phyloP scores from a whole-genome alignment of 2,797 vertebrate species.

The Chelon auratus region DNA sequence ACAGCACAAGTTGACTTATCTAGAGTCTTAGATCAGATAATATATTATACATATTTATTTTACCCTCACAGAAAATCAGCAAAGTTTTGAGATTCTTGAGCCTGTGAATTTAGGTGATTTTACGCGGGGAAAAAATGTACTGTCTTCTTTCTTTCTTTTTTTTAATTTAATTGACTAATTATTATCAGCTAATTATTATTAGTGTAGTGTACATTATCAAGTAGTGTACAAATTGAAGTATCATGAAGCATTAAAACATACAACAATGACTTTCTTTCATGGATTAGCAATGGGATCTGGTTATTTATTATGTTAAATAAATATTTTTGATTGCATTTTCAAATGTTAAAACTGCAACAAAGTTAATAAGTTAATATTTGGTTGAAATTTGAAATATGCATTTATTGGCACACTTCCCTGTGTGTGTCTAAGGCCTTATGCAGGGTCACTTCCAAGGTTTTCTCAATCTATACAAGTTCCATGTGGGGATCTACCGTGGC shows the following conservation, averaged over 20 bases:
- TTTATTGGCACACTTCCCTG: conserved; percentile 32
- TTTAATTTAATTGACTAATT: background rate
- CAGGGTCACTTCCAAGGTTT: conserved; percentile 72
- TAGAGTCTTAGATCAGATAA: background rate
- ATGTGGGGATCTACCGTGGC: conserved; percentile 66
- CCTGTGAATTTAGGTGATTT: background rate
- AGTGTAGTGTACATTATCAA: background rate
- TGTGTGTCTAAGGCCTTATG: conserved; percentile 59
- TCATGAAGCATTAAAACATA: background rate
- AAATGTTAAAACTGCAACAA: background rate
- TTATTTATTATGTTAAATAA: background rate
- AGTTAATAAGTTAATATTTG: conserved; percentile 12
- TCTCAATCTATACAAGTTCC: conserved; percentile 62
- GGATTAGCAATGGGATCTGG: background rate
- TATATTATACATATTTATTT: background rate
- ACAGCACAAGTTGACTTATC: background rate
- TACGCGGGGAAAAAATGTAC: background rate
- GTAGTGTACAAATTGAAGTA: background rate
- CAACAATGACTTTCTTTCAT: background rate
- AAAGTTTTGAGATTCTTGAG: background rate
- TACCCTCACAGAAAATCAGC: background rate
- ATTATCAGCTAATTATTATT: background rate
- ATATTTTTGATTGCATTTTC: background rate
- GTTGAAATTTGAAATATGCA: conserved; percentile 1
- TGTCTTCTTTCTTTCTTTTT: background rate